Conservation (phyloP, 1,140 invertebrate genomes). For the Lanistes nyassanus region DNA sequence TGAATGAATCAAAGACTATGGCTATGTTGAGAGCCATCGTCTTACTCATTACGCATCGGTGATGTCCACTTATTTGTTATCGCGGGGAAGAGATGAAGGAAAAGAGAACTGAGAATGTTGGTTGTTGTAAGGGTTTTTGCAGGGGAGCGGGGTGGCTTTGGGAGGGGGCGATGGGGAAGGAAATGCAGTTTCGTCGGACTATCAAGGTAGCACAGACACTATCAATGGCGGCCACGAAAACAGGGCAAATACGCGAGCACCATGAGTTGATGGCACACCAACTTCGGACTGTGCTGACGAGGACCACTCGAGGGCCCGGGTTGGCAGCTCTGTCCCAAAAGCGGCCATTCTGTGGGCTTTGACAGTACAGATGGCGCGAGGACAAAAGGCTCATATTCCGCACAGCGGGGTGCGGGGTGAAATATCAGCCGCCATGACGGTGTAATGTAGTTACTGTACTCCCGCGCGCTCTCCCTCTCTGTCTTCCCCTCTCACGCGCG, state of each 20-base stretch:
- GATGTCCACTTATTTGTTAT: no score
- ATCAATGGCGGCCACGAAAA: no score
- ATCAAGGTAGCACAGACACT: no score
- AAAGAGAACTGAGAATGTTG: neutral
- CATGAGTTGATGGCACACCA: no score
- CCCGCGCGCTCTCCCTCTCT: conserved; percentile 2
- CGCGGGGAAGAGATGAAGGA: no score
- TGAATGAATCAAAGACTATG: no score
- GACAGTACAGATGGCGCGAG: conserved; percentile 32
- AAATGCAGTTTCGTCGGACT: neutral
- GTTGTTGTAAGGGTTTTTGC: neutral
- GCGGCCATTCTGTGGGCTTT: conserved; percentile 27
- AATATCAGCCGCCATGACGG: conserved; percentile 30
- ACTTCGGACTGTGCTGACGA: no score
- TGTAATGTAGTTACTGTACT: conserved; percentile 34
- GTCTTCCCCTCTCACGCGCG: neutral
- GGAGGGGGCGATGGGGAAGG: neutral
- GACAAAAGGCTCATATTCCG: conserved; percentile 33
- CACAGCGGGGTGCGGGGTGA: conserved; percentile 29
- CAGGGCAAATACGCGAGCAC: no score
- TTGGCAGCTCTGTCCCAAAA: conserved; percentile 3
- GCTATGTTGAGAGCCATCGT: no score
- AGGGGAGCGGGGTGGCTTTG: neutral
- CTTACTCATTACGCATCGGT: no score
- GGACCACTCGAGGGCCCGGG: neutral